Conservation (phyloP, 2,888 invertebrate genomes). For the Melanargia galathea region DNA sequence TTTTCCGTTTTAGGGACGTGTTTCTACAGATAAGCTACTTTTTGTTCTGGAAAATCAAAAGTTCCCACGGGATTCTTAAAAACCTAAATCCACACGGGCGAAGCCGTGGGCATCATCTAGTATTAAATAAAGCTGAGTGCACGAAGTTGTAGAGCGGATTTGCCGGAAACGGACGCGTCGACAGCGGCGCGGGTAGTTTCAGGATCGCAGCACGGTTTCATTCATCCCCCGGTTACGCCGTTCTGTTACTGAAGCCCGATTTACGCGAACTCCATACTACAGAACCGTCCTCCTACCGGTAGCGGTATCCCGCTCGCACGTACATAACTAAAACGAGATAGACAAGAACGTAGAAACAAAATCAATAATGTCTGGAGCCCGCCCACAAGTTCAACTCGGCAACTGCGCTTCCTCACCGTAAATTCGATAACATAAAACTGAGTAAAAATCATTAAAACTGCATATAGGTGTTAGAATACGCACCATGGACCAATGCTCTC, state of each 20-base stretch:
- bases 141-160: slow-evolving; percentile 77
- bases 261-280: slow-evolving; percentile 77
- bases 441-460: slow-evolving; percentile 75
- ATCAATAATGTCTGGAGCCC: slow-evolving; percentile 81
- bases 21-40: too few species aligned
- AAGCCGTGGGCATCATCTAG: slow-evolving; percentile 29
- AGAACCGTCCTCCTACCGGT: slow-evolving; percentile 63
- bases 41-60: too few species aligned
- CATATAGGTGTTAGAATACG: slow-evolving; percentile 56
- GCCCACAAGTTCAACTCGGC: slow-evolving; percentile 76
- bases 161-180: slow-evolving; percentile 79
- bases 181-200: slow-evolving; percentile 80
- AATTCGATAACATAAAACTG: slow-evolving; percentile 80
- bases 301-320: slow-evolving; percentile 61
- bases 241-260: slow-evolving; percentile 57
- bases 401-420: slow-evolving; percentile 79
- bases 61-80: too few species aligned
- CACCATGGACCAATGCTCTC: slow-evolving; percentile 24
- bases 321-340: slow-evolving; percentile 48
- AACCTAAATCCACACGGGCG: too few species aligned
- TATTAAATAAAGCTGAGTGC: slow-evolving; percentile 74
- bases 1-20: too few species aligned
- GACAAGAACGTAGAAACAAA: slow-evolving; percentile 70
- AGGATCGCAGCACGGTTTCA: slow-evolving; percentile 81
- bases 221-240: slow-evolving; percentile 76